Conservation (phyloP, 2,888 invertebrate species). For the Artemia sp. region DNA sequence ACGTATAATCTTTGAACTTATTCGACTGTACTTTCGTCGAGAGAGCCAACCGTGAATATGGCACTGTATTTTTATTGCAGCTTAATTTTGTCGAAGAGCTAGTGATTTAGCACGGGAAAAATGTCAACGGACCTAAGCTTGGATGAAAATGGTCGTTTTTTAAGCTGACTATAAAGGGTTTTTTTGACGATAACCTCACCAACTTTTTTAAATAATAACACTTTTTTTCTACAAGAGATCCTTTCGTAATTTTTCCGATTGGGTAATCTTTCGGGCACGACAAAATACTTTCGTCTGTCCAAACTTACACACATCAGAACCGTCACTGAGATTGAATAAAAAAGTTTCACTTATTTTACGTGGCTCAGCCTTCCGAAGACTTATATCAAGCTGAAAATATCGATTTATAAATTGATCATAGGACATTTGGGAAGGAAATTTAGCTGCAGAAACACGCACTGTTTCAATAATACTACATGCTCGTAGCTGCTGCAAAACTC, state of each 20-base stretch:
- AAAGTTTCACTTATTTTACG: no score
- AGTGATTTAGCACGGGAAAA: conserved; percentile 39
- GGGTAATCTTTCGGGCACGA: conserved; percentile 93
- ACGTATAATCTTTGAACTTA: conserved; percentile 43
- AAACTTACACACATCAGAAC: no score
- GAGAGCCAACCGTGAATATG: conserved; percentile 39
- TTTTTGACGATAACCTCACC: conserved; percentile 62
- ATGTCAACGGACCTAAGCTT: conserved; percentile 39
- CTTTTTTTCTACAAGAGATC: conserved; percentile 66
- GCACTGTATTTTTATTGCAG: conserved; percentile 64
- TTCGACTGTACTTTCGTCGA: conserved; percentile 40
- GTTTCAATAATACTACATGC: no score
- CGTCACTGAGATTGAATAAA: no score
- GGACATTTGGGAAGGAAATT: no score
- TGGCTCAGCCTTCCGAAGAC: no score
- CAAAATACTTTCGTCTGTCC: conserved; percentile 98
- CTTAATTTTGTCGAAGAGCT: conserved; percentile 48
- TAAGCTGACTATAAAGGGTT: conserved; percentile 51
- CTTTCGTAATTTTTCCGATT: conserved; percentile 75
- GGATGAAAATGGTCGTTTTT: conserved; percentile 49
- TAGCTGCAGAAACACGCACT: no score
- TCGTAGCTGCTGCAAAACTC: no score
- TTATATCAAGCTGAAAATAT: no score
- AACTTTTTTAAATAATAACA: conserved; percentile 77
- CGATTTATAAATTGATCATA: no score